phyloP scores from a whole-genome alignment of 2,113 vertebrate species.

The Pelusios castaneus region DNA sequence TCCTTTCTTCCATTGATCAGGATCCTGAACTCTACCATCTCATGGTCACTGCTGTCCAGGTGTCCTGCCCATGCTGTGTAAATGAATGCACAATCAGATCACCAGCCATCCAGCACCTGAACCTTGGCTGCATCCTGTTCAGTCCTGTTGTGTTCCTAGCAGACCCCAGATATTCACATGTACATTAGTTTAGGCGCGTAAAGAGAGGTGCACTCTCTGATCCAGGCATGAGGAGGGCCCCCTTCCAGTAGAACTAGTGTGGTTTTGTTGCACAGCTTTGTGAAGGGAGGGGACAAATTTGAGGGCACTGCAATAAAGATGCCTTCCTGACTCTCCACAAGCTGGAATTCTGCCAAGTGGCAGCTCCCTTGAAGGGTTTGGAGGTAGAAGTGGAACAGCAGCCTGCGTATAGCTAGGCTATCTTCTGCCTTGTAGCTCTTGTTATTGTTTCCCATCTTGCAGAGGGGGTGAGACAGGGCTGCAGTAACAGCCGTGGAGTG shows the following conservation, averaged over 20 bases:
- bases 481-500: neutral
- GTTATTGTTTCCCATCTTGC: neutral
- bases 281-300: neutral
- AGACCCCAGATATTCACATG: neutral
- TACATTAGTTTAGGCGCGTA: neutral
- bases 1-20: too few relatives aligned
- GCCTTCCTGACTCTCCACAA: neutral
- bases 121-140: neutral
- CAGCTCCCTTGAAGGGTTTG: neutral
- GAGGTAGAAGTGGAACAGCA: neutral
- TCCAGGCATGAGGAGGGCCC: neutral
- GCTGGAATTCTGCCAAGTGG: neutral
- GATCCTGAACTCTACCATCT: too few relatives aligned
- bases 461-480: neutral
- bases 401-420: neutral
- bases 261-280: neutral
- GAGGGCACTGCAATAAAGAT: neutral
- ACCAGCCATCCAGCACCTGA: neutral
- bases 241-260: neutral
- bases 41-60: too few relatives aligned
- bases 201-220: neutral
- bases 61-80: neutral
- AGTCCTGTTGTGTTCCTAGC: neutral
- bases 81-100: neutral
- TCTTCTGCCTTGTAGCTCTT: neutral